Evolutionary conservation across 2,113 vertebrate genomes (phyloP).

Genomic region (Nothocercus nigrocapillus): DNA sequence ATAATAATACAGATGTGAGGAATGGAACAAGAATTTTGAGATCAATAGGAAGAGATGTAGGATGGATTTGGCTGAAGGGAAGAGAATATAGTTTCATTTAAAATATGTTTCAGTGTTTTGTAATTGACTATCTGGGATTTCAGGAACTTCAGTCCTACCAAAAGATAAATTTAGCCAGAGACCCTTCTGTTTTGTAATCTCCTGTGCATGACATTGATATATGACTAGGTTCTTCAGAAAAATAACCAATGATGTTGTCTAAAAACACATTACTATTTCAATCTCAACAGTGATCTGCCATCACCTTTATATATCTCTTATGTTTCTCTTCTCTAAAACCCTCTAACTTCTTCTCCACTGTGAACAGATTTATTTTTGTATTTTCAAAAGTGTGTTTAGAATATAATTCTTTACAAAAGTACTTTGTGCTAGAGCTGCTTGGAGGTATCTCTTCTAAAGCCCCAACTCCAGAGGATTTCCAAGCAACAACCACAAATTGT

Average conservation of each 20-base stretch:
- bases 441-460: not conserved
- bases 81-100: not conserved
- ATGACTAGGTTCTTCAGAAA: not conserved
- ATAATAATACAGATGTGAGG: not conserved
- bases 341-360: not conserved
- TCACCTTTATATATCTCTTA: not conserved
- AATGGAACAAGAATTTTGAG: not conserved
- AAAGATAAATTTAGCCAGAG: slow-evolving; percentile 22
- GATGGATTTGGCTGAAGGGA: slow-evolving; percentile 17
- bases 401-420: not conserved
- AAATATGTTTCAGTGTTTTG: not conserved
- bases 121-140: slow-evolving; percentile 35
- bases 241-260: not conserved
- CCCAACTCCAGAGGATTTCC: slow-evolving; percentile 12
- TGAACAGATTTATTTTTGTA: not conserved
- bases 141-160: slow-evolving; percentile 18
- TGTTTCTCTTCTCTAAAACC: not conserved
- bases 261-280: not conserved
- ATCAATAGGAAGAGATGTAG: not conserved
- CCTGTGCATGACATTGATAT: not conserved
- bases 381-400: not conserved
- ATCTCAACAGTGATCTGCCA: not conserved
- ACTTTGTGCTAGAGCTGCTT: not conserved
- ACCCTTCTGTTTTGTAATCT: not conserved
- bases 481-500: slow-evolving; percentile 27